phyloP scores from a whole-genome alignment of 2,888 invertebrate genomes.

The Nyleta sp. region DNA sequence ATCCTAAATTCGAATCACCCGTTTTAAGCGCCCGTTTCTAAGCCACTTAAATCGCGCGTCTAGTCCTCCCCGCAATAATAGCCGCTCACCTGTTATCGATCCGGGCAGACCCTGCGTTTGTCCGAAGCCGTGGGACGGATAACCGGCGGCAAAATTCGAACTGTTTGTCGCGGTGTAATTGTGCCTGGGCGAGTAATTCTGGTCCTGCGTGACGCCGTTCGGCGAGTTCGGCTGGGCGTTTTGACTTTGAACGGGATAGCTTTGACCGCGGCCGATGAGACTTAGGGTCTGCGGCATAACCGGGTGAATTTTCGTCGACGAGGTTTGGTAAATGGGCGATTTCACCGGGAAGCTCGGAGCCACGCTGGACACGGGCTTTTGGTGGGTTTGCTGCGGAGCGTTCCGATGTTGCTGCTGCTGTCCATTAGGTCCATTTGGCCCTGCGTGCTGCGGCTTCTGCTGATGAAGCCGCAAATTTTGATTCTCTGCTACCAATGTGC shows the following conservation, averaged over 20 bases:
- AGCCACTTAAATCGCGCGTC: background rate
- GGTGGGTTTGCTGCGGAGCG: conserved; percentile 81
- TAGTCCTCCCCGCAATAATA: background rate
- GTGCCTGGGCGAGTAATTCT: conserved; percentile 70
- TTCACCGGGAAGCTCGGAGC: conserved; percentile 88
- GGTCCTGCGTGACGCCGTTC: conserved; percentile 69
- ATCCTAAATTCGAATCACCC: background rate
- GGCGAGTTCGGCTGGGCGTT: conserved; percentile 63
- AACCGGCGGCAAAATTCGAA: conserved; percentile 61
- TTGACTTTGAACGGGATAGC: conserved; percentile 68
- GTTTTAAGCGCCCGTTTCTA: background rate
- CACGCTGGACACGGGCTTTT: conserved; percentile 94
- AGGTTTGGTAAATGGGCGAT: conserved; percentile 91
- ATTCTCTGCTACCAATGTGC: conserved; percentile 72
- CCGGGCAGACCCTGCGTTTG: conserved; percentile 67
- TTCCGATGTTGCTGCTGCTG: conserved; percentile 83
- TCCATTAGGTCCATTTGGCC: conserved; percentile 81
- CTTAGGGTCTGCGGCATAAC: conserved; percentile 90
- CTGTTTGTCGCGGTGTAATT: conserved; percentile 55
- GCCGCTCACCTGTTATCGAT: conserved; percentile 49
- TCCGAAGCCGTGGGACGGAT: conserved; percentile 71
- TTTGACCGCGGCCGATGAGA: conserved; percentile 76
- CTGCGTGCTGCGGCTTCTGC: conserved; percentile 65
- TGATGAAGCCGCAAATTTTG: conserved; percentile 71
- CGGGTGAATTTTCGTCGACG: conserved; percentile 91